phyloP scores from a whole-genome alignment of 2,888 invertebrate genomes.

The Helleia helle region DNA sequence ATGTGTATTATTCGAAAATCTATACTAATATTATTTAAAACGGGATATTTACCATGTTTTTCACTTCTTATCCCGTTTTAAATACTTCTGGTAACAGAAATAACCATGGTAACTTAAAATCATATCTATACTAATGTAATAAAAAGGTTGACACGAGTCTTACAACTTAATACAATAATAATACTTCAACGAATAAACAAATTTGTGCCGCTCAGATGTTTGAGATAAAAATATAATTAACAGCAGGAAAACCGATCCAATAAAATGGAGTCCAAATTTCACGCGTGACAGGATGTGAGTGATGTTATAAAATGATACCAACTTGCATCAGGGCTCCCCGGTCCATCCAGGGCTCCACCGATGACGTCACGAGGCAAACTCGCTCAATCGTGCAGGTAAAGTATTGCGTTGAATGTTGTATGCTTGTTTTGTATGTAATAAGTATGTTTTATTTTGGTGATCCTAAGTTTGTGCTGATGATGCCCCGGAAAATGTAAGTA shows the following conservation, averaged over 20 bases:
- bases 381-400: conserved; percentile 81
- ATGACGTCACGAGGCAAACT: conserved; percentile 82
- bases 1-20: too few relatives aligned
- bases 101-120: too few relatives aligned
- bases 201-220: neutral
- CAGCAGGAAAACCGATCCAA: neutral
- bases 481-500: too few relatives aligned
- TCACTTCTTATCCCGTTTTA: too few relatives aligned
- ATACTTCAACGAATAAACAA: neutral
- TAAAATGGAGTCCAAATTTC: neutral
- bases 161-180: too few relatives aligned
- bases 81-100: too few relatives aligned
- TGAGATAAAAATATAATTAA: neutral
- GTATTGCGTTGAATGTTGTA: conserved; percentile 2
- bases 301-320: conserved; percentile 70
- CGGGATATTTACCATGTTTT: too few relatives aligned
- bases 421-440: conserved; percentile 14
- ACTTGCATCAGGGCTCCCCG: conserved; percentile 82
- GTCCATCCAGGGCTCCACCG: conserved; percentile 82
- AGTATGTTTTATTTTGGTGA: neutral
- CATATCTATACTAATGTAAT: too few relatives aligned
- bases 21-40: too few relatives aligned
- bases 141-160: too few relatives aligned
- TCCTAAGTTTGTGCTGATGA: neutral
- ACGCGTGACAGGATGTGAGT: conserved; percentile 13